A percentile compares a stretch with the other conserved stretches of the same genome.
Conservation (phyloP, 2,797 vertebrate species). For the Epinephelus awoara region DNA sequence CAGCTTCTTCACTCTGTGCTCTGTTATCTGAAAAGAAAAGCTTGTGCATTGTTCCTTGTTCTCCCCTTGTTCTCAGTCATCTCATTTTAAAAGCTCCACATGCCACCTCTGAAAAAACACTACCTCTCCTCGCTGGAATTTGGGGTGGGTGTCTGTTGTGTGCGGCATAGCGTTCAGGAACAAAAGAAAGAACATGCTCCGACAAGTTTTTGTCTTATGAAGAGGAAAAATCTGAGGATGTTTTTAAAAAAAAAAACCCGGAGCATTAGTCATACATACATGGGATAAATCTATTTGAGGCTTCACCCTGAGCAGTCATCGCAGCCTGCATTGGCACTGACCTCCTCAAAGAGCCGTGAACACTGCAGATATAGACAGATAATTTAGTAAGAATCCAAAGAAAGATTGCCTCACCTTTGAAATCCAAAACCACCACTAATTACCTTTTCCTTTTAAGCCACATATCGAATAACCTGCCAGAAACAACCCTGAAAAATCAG, state of each 20-base stretch:
- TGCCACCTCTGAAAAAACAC: slow-evolving; percentile 62
- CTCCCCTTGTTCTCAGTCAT: slow-evolving; percentile 48
- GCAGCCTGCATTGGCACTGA: slow-evolving; percentile 41
- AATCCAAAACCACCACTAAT: slow-evolving; percentile 52
- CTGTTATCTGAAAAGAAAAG: slow-evolving; percentile 57
- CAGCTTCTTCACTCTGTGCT: slow-evolving; percentile 52
- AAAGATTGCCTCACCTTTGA: slow-evolving; percentile 52
- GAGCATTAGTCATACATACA: slow-evolving; percentile 66
- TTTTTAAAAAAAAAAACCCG: slow-evolving; percentile 41
- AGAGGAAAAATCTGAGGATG: slow-evolving; percentile 72
- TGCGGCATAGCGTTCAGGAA: slow-evolving; percentile 53
- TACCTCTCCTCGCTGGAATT: slow-evolving; percentile 72
- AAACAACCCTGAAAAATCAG: slow-evolving; percentile 32
- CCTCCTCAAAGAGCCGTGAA: slow-evolving; percentile 56
- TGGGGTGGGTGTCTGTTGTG: slow-evolving; percentile 58
- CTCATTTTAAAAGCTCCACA: slow-evolving; percentile 60
- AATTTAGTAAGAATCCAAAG: slow-evolving; percentile 22
- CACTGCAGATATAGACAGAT: slow-evolving; percentile 27
- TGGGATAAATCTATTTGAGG: slow-evolving; percentile 37
- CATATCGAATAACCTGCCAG: slow-evolving; percentile 39
- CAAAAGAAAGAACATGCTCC: slow-evolving; percentile 69
- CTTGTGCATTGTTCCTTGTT: slow-evolving; percentile 23
- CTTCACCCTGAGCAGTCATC: slow-evolving; percentile 61
- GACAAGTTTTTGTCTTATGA: slow-evolving; percentile 66
- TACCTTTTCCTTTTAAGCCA: slow-evolving; percentile 23